phyloP scores from a whole-genome alignment of 2,888 invertebrate genomes.

The Cotesia congregata region DNA sequence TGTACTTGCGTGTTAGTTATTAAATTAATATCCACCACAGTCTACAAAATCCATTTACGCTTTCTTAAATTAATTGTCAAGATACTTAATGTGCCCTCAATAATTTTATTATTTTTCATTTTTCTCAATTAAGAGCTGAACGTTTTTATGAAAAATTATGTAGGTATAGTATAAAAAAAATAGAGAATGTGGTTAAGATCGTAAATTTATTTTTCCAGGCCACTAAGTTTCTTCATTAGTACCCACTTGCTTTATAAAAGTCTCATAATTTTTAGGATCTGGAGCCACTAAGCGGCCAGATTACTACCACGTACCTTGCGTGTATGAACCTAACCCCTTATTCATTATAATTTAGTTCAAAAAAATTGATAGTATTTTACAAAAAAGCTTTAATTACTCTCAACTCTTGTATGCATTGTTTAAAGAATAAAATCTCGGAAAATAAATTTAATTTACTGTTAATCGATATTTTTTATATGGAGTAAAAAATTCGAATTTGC shows the following conservation, averaged over 20 bases:
- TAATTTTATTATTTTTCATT: not conserved
- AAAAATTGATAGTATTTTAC: too few species aligned
- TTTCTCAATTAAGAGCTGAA: not conserved
- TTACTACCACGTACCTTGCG: conserved; percentile 14
- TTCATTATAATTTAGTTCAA: too few species aligned
- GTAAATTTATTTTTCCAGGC: conserved; percentile 26
- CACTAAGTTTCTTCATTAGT: conserved; percentile 41
- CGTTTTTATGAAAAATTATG: too few species aligned
- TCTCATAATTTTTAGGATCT: conserved; percentile 36
- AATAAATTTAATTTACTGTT: too few species aligned
- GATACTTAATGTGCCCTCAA: not conserved
- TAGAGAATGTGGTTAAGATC: too few species aligned
- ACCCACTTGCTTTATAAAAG: conserved; percentile 34
- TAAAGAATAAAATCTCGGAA: too few species aligned
- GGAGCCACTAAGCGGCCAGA: conserved; percentile 20
- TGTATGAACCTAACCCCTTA: too few species aligned
- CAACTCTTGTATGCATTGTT: too few species aligned
- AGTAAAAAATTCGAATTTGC: too few species aligned
- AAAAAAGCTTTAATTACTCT: too few species aligned
- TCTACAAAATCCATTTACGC: not conserved
- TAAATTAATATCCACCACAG: not conserved
- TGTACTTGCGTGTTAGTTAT: not conserved
- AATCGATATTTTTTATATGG: too few species aligned
- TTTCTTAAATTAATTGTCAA: not conserved
- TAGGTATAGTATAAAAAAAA: too few species aligned